Conservation (phyloP, 1,140 invertebrate species). For the Microplitis demolitor region DNA sequence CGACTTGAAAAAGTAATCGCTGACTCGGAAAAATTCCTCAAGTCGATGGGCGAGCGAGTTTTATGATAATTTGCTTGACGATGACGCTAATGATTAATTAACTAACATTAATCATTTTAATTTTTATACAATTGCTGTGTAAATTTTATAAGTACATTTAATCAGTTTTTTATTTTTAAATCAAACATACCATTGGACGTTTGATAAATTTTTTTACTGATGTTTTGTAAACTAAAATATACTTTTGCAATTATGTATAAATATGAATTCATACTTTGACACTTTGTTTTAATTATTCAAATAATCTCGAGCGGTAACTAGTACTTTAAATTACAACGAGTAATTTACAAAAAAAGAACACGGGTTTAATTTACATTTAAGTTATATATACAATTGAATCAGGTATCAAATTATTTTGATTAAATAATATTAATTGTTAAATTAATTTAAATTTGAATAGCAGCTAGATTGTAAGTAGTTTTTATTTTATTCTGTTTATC, state of each 20-base stretch:
- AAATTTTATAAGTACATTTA: not conserved
- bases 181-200: not conserved
- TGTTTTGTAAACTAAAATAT: not conserved
- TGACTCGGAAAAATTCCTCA: conserved; percentile 67
- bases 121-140: not conserved
- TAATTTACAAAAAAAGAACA: no score
- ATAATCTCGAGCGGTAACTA: no score
- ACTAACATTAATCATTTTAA: not conserved
- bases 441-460: conserved; percentile 44
- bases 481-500: conserved; percentile 47
- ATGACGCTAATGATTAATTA: conserved; percentile 1
- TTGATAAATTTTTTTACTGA: no score
- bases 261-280: not conserved
- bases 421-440: not conserved
- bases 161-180: no score
- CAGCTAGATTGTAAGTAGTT: conserved; percentile 48
- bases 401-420: not conserved
- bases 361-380: no score
- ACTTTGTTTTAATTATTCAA: no score
- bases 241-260: not conserved
- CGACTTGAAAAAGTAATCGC: conserved; percentile 72
- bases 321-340: no score
- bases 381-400: no score
- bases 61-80: conserved; percentile 26
- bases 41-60: conserved; percentile 56